Evolutionary conservation across 2,888 invertebrate genomes (phyloP), one percentile per base, ranked within the genome.

Genomic region (Monopis laevigella): DNA sequence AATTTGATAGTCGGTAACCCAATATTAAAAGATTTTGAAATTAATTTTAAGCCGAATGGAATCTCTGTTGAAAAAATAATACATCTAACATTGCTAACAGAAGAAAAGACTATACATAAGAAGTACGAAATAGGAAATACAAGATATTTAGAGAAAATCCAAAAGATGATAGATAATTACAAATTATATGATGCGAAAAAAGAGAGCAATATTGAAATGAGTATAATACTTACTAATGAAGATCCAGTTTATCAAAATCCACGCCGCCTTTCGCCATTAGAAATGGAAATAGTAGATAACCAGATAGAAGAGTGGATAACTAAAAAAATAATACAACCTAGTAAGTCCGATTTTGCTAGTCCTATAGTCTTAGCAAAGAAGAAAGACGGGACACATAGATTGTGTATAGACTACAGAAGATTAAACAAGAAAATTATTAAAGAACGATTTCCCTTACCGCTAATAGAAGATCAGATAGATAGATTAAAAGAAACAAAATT

Each of bases 321-420:
- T n/a, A n/a, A n/a, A n/a, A n/a, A n/a, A n/a, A n/a, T n/a, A n/a
- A n/a, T n/a, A n/a, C n/a, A n/a, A 4, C 4, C 4, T 12, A 28
- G 28, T 11, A 28, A 3, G 12, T 28, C n/a, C n/a, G n/a, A 28
- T 4, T 28, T 11, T 6, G 28, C n/a, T 28, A 28, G 28, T n/a
- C 28, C 28, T 24, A 8, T 24, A 8, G 24, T 24, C 10, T 24
- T 24, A 24, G 24, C 24, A 28, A 28, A 10, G n/a, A n/a, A n/a
- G n/a, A 28, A 28, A 28, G n/a, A 28, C 4, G n/a, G 28, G 10
- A 6, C 5, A 6, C 12, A 28, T 10, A 28, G 28, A 28, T 10
- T 28, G n/a, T 28, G 28, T 10, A 10, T 28, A 3, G 28, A 28
- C n/a, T 28, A 28, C 28, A 28, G 28, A 28, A 28, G n/a, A 28